Conservation (phyloP, 64 coral and sea anemone species). For the Montipora capricornis region DNA sequence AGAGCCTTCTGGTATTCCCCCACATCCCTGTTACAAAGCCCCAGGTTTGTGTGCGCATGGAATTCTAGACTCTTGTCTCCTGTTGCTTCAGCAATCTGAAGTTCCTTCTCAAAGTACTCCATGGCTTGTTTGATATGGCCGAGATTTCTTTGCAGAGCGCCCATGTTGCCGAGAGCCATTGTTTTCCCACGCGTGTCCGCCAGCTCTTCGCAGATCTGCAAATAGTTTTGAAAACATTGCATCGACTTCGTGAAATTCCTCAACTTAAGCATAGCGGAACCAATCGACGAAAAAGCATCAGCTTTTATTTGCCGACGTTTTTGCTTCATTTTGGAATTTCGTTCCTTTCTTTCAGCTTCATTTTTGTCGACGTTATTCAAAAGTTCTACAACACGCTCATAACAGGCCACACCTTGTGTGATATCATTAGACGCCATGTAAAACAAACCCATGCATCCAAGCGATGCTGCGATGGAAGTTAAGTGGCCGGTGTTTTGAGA, state of each 20-base stretch:
- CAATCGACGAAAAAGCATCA: not conserved
- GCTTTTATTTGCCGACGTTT: constrained; percentile 5
- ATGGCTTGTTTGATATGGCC: constrained; percentile 6
- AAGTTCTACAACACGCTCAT: not conserved
- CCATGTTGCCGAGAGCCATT: not conserved
- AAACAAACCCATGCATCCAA: constrained; percentile 16
- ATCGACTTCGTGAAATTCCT: not conserved
- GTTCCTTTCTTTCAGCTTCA: not conserved
- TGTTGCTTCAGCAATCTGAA: not conserved
- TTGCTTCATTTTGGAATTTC: not conserved
- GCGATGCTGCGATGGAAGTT: not conserved
- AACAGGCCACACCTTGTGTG: not conserved
- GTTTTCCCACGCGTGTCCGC: not conserved
- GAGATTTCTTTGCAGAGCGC: constrained; percentile 4
- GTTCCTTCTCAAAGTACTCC: constrained; percentile 11
- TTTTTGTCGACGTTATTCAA: not conserved
- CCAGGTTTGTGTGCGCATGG: constrained; percentile 5
- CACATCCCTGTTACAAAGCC: constrained; percentile 11
- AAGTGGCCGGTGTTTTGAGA: not conserved
- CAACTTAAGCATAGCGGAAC: not conserved
- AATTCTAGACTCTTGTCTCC: not conserved
- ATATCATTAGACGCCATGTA: not conserved
- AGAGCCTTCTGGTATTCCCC: not conserved
- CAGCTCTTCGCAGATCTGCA: constrained; percentile 13
- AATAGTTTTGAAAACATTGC: not conserved